phyloP scores from a whole-genome alignment of 2,888 invertebrate genomes.

The Eupithecia subfuscata region DNA sequence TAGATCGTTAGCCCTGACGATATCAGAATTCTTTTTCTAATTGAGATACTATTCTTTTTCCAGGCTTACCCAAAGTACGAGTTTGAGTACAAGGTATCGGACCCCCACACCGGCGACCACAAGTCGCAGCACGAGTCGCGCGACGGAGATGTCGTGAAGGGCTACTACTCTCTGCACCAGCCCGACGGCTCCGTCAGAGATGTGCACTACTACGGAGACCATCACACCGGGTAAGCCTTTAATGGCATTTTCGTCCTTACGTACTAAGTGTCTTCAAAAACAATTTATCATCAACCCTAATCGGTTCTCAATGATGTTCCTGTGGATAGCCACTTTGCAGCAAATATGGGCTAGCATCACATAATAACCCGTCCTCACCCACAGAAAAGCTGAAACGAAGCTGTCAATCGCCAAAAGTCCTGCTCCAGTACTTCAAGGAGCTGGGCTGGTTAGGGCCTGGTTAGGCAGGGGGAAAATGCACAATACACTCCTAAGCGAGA shows the following conservation, averaged over 20 bases:
- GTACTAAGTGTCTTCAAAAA: too few relatives aligned
- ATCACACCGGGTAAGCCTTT: conserved; percentile 68
- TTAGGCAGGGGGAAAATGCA: too few relatives aligned
- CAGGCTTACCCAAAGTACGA: conserved; percentile 66
- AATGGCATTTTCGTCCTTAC: background rate
- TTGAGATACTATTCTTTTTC: background rate
- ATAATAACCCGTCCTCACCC: too few relatives aligned
- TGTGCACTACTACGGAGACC: conserved; percentile 78
- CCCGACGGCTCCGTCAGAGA: conserved; percentile 66
- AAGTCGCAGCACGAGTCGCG: conserved; percentile 72
- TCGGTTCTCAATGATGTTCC: too few relatives aligned
- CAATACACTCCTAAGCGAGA: too few relatives aligned
- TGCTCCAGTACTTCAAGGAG: too few relatives aligned
- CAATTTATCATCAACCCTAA: background rate
- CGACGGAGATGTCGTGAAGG: conserved; percentile 73
- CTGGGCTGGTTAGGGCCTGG: too few relatives aligned
- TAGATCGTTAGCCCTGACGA: too few relatives aligned
- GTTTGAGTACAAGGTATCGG: conserved; percentile 64
- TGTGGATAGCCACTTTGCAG: too few relatives aligned
- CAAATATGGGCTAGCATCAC: too few relatives aligned
- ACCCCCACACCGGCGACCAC: conserved; percentile 81
- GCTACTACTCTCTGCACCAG: conserved; percentile 64
- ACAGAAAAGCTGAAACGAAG: too few relatives aligned
- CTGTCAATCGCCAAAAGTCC: too few relatives aligned
- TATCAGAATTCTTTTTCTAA: background rate